Evolutionary conservation across 2,113 vertebrate genomes (phyloP).

Genomic region (Gopherus evgoodei): DNA sequence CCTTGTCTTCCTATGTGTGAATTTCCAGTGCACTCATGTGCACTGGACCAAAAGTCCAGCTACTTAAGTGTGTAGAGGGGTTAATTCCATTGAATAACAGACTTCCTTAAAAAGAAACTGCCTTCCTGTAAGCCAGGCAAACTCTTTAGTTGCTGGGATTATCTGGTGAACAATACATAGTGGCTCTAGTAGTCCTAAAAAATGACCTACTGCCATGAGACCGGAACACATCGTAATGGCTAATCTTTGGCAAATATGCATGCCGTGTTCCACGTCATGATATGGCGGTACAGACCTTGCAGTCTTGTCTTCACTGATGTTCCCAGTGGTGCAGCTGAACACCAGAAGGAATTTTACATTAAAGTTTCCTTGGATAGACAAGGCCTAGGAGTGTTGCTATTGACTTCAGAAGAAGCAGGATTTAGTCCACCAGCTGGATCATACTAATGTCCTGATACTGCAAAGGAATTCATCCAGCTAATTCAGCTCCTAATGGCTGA

Average conservation of each 20-base stretch:
- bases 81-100: not conserved
- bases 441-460: constrained; percentile 33
- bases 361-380: not conserved
- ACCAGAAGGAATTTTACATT: not conserved
- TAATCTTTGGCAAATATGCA: not conserved
- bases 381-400: not conserved
- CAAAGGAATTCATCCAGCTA: constrained; percentile 26
- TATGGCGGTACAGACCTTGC: rapidly evolving
- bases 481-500: constrained; percentile 58
- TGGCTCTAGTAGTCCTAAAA: not conserved
- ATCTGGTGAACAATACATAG: not conserved
- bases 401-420: constrained; percentile 1
- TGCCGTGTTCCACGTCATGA: not conserved
- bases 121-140: not conserved
- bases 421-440: constrained; percentile 37
- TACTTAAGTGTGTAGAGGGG: too few relatives aligned
- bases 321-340: not conserved
- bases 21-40: too few relatives aligned
- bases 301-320: not conserved
- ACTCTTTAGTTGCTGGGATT: constrained; percentile 9
- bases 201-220: too few relatives aligned
- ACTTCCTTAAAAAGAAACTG: not conserved
- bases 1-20: too few relatives aligned
- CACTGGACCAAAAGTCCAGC: too few relatives aligned
- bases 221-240: not conserved